Percentiles rank a stretch among this genome's conserved stretches.
These are phyloP conservation scores for Polymixis flavicincta DNA, from an alignment of 2,888 invertebrate species.

Conservation along the genomic window DNA sequence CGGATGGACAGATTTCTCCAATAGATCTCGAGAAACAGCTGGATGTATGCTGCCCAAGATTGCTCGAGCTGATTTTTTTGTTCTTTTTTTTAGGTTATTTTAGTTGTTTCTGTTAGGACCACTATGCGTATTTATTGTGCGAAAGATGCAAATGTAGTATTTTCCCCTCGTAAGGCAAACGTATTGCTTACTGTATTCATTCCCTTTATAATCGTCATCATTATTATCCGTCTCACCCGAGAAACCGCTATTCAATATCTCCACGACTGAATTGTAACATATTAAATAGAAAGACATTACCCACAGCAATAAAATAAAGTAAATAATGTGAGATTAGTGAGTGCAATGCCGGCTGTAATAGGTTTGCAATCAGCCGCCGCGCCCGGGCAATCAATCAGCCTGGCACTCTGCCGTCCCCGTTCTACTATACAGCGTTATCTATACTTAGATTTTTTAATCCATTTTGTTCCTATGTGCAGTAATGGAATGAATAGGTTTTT, in stretches of 20 bases:
- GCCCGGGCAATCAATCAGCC: conserved; percentile 37
- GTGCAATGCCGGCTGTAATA: conserved; percentile 46
- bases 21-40: too few relatives aligned
- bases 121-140: not conserved
- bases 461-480: not conserved
- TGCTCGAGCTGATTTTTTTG: not conserved
- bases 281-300: conserved; percentile 17
- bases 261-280: conserved; percentile 6
- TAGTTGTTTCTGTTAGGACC: not conserved
- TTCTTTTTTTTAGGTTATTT: not conserved
- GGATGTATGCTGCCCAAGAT: too few relatives aligned
- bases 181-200: too few relatives aligned
- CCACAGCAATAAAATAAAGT: conserved; percentile 44
- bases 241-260: not conserved
- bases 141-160: not conserved
- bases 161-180: too few relatives aligned
- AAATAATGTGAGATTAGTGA: conserved; percentile 53
- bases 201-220: not conserved
- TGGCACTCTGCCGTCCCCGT: conserved; percentile 43
- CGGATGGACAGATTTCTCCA: not conserved
- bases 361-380: conserved; percentile 57
- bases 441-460: conserved; percentile 17
- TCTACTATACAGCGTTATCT: conserved; percentile 20
- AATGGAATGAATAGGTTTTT: not conserved
- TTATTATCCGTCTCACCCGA: not conserved